phyloP scores from a whole-genome alignment of 2,888 invertebrate genomes.

The Tachina grossa region DNA sequence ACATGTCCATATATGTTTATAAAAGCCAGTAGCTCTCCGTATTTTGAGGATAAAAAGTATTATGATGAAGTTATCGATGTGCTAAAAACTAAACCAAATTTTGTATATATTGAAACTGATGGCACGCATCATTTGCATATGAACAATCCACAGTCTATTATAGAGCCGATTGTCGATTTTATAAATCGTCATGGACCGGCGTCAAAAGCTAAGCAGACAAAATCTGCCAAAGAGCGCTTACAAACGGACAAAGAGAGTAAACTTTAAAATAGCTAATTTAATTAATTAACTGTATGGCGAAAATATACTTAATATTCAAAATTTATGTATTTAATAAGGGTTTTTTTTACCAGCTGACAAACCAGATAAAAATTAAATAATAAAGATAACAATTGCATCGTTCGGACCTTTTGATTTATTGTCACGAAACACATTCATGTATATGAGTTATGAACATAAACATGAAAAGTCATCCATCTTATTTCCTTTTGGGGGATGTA shows the following conservation, averaged over 20 bases:
- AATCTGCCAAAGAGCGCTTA: constrained; percentile 77
- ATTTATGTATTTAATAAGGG: background rate
- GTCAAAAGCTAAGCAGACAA: constrained; percentile 80
- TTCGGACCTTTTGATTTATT: no score
- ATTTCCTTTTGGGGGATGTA: no score
- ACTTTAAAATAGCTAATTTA: constrained; percentile 32
- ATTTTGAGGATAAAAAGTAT: constrained; percentile 84
- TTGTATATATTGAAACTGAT: constrained; percentile 85
- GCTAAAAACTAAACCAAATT: constrained; percentile 84
- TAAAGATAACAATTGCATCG: background rate
- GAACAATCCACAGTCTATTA: constrained; percentile 86
- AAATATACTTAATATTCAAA: constrained; percentile 38
- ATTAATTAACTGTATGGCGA: background rate
- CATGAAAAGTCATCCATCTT: no score
- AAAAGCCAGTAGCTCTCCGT: constrained; percentile 85
- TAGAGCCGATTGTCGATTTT: constrained; percentile 85
- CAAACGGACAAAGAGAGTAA: constrained; percentile 59
- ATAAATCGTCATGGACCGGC: constrained; percentile 84
- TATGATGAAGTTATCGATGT: constrained; percentile 85
- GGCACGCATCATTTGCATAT: constrained; percentile 90
- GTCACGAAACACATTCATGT: no score
- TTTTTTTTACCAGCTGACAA: background rate
- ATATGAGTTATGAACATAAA: no score
- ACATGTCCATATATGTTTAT: constrained; percentile 87
- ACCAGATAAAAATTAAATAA: background rate